A percentile compares a stretch with the other conserved stretches of the same genome.
phyloP scores from a whole-genome alignment of 2,797 vertebrate genomes.

The Dendrocincla tyrannina region DNA sequence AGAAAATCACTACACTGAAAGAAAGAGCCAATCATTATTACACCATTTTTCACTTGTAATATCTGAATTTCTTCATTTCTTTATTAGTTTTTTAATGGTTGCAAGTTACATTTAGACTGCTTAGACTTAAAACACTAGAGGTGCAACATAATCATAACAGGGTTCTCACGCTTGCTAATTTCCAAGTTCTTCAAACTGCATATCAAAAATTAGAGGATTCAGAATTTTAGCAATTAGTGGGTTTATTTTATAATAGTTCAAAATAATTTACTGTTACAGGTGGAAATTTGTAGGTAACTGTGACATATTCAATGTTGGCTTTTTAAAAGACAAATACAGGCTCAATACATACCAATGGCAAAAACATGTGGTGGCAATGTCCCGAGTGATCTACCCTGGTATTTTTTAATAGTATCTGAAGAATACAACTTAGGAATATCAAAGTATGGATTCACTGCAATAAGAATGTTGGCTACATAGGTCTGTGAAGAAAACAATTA shows the following conservation, averaged over 20 bases:
- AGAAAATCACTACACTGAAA: not conserved
- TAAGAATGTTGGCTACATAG: constrained; percentile 96
- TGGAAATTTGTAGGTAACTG: not conserved
- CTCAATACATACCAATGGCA: constrained; percentile 87
- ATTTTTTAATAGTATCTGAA: constrained; percentile 86
- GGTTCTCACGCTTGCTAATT: not conserved
- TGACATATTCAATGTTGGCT: not conserved
- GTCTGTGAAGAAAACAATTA: constrained; percentile 80
- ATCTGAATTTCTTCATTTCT: not conserved
- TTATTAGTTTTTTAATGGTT: not conserved
- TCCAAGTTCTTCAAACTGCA: not conserved
- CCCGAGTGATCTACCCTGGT: constrained; percentile 91
- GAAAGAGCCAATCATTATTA: not conserved
- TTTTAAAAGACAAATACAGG: not conserved
- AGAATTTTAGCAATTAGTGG: not conserved
- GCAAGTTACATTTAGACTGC: not conserved
- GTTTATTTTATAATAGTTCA: not conserved
- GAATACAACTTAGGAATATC: constrained; percentile 94
- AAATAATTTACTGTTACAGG: not conserved
- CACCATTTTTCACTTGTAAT: not conserved
- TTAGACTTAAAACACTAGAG: not conserved
- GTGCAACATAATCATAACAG: not conserved
- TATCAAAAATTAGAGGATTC: not conserved
- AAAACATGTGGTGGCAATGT: constrained; percentile 94
- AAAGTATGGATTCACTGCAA: constrained; percentile 95